phyloP scores from a whole-genome alignment of 2,113 vertebrate species.

The Otolemur garnettii region DNA sequence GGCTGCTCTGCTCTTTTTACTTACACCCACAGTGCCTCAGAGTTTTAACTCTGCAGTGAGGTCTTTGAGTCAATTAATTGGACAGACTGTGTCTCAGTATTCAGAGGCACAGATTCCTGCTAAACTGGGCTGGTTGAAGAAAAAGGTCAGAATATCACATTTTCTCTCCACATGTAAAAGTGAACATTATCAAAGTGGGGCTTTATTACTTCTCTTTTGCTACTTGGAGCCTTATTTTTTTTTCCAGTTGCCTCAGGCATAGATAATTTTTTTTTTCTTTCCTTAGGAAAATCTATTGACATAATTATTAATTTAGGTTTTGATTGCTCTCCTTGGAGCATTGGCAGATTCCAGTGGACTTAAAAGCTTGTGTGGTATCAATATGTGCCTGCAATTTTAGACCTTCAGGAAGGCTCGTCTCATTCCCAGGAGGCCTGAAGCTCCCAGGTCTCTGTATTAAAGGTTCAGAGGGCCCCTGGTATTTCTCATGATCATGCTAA shows the following conservation, averaged over 20 bases:
- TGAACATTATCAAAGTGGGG: constrained; percentile 56
- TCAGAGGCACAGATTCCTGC: constrained; percentile 15
- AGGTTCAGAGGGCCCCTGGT: constrained; percentile 80
- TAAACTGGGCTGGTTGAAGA: constrained; percentile 44
- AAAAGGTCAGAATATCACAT: neutral
- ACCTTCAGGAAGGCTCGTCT: constrained; percentile 85
- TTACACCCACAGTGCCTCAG: neutral
- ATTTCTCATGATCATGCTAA: constrained; percentile 85
- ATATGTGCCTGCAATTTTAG: constrained; percentile 85
- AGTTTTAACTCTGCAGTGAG: constrained; percentile 40
- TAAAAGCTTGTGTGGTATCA: constrained; percentile 85
- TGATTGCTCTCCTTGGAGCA: constrained; percentile 86
- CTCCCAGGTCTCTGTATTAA: constrained; percentile 80
- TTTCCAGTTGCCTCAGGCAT: constrained; percentile 82
- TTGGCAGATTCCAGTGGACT: constrained; percentile 84
- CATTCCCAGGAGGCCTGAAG: constrained; percentile 82
- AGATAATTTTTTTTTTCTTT: constrained; percentile 75
- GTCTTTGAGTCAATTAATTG: constrained; percentile 37
- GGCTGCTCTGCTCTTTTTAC: neutral
- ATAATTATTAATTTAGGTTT: constrained; percentile 84
- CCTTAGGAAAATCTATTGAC: constrained; percentile 85
- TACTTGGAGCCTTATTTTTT: constrained; percentile 70
- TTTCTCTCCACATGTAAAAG: constrained; percentile 66
- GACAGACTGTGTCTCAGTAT: constrained; percentile 13
- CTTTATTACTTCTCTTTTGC: constrained; percentile 43